Conservation (phyloP, 2,797 vertebrate genomes). For the Odontamblyopus rebecca region DNA sequence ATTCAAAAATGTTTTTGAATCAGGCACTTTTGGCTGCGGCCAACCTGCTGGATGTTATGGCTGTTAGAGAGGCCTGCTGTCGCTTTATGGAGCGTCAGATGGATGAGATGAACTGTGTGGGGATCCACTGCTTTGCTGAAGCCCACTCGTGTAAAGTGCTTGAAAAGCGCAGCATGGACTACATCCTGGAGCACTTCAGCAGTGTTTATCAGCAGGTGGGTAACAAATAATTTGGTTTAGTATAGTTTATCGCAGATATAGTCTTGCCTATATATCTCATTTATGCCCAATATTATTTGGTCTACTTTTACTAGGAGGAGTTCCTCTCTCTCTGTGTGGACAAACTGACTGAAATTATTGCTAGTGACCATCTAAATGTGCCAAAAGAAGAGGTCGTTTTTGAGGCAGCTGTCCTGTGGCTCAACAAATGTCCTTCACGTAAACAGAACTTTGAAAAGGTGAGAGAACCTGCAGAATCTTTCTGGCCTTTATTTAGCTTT, state of each 20-base stretch:
- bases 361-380: conserved; percentile 79
- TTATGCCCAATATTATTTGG: neutral
- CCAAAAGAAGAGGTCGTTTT: conserved; percentile 81
- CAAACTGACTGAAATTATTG: conserved; percentile 81
- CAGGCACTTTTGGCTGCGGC: conserved; percentile 81
- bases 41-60: conserved; percentile 83
- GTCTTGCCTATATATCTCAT: neutral
- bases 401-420: conserved; percentile 78
- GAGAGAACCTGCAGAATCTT: neutral
- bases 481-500: too few relatives aligned
- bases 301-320: conserved; percentile 70
- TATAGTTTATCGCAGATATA: neutral
- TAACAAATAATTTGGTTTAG: neutral
- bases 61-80: conserved; percentile 81
- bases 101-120: conserved; percentile 84
- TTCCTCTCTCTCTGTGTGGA: conserved; percentile 80
- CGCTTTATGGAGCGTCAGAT: conserved; percentile 83
- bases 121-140: conserved; percentile 84
- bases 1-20: neutral
- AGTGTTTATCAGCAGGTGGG: conserved; percentile 77
- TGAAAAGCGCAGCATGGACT: conserved; percentile 81
- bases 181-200: conserved; percentile 80
- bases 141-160: conserved; percentile 80
- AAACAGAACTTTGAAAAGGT: conserved; percentile 83
- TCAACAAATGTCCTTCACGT: conserved; percentile 75